Conservation (phyloP, 2,113 vertebrate genomes). For the Balaeniceps rex region DNA sequence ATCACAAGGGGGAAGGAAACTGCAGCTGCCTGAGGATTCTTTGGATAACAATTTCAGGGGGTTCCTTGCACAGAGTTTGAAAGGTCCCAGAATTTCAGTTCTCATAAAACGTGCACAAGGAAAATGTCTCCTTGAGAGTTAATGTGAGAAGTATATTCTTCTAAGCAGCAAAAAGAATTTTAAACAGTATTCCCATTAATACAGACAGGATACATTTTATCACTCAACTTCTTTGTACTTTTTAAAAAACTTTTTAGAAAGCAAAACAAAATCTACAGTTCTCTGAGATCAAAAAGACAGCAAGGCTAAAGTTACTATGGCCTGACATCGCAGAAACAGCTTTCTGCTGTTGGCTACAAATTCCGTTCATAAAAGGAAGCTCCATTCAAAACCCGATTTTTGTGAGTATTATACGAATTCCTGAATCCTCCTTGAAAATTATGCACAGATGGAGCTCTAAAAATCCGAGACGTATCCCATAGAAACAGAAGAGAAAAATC, state of each 20-base stretch:
- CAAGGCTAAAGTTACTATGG: not conserved
- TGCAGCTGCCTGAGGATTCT: not conserved
- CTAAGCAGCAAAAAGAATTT: rapidly evolving
- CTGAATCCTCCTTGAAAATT: not conserved
- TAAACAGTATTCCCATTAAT: not conserved
- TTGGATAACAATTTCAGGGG: not conserved
- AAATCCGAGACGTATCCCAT: conserved; percentile 5
- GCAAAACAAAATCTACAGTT: not conserved
- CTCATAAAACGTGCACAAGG: rapidly evolving
- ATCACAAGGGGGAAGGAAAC: not conserved
- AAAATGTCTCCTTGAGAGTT: not conserved
- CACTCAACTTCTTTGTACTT: not conserved
- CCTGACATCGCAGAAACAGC: not conserved
- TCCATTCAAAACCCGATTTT: not conserved
- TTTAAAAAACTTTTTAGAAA: not conserved
- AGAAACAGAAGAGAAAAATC: conserved; percentile 22
- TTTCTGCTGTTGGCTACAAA: not conserved
- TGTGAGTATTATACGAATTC: not conserved
- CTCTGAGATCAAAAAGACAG: not conserved
- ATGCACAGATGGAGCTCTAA: not conserved
- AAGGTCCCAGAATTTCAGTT: not conserved
- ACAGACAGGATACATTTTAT: rapidly evolving
- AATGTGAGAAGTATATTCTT: rapidly evolving
- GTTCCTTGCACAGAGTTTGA: not conserved
- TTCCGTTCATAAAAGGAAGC: not conserved